Conservation (phyloP, 2,888 invertebrate species). For the Andrena camellia region DNA sequence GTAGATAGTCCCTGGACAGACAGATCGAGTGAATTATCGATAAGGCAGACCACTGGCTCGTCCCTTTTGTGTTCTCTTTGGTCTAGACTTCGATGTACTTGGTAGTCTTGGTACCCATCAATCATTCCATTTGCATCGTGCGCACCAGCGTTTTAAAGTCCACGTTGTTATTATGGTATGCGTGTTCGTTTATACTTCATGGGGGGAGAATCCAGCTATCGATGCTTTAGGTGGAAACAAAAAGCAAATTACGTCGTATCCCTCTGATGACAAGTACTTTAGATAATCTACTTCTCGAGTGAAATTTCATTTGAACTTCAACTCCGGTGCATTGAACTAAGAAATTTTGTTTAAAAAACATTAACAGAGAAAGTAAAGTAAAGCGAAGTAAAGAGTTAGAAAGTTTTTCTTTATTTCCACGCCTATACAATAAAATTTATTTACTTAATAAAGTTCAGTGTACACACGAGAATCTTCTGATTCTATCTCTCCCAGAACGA, state of each 20-base stretch:
- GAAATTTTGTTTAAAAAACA: no score
- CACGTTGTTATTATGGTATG: not conserved
- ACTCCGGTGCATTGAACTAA: no score
- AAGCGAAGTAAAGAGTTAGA: no score
- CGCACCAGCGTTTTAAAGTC: constrained; percentile 29
- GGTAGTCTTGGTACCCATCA: constrained; percentile 76
- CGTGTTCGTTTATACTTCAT: not conserved
- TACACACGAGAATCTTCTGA: no score
- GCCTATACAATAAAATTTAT: no score
- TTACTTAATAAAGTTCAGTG: no score
- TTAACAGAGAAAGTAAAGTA: no score
- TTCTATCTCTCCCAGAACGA: not conserved
- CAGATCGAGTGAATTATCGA: constrained; percentile 83
- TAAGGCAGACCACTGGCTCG: constrained; percentile 77
- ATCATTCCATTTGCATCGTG: constrained; percentile 79
- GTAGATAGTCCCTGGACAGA: constrained; percentile 64
- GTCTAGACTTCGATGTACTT: constrained; percentile 75
- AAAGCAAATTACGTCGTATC: not conserved
- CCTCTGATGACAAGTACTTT: not conserved
- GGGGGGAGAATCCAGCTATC: no score
- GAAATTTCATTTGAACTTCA: no score
- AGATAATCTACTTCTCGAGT: no score
- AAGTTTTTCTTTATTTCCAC: no score
- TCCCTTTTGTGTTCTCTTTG: constrained; percentile 72
- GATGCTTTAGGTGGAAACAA: not conserved